phyloP scores from a whole-genome alignment of 2,113 vertebrate genomes.

The Picathartes gymnocephalus region DNA sequence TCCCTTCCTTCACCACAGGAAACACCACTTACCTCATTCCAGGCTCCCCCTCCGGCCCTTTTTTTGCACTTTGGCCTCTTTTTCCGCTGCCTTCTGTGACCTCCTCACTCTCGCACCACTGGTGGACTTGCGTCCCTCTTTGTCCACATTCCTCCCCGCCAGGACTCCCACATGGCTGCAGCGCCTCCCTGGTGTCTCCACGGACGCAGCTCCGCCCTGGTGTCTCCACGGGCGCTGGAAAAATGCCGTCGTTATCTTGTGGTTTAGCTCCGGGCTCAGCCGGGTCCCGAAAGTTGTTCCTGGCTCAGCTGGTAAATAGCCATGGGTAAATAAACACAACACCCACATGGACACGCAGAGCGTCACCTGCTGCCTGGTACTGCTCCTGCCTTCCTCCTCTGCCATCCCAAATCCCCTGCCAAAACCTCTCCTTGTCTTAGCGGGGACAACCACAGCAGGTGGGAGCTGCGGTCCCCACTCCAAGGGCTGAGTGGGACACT shows the following conservation, averaged over 20 bases:
- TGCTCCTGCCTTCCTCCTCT: not conserved
- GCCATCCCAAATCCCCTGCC: not conserved
- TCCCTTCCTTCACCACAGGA: not conserved
- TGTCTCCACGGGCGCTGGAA: rapidly evolving
- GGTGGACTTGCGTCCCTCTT: not conserved
- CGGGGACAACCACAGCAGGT: too few species aligned
- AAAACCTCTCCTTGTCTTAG: too few species aligned
- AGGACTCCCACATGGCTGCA: rapidly evolving
- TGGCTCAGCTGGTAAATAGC: not conserved
- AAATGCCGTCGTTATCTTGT: rapidly evolving
- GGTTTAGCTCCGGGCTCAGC: not conserved
- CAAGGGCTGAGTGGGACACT: not conserved
- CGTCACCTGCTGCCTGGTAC: not conserved
- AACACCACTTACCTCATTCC: not conserved
- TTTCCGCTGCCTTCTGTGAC: not conserved
- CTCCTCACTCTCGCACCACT: rapidly evolving
- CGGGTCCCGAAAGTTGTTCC: rapidly evolving
- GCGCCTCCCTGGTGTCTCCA: not conserved
- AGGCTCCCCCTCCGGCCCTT: not conserved
- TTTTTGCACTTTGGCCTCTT: not conserved
- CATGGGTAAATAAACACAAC: not conserved
- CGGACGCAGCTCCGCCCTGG: not conserved
- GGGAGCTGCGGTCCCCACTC: not conserved
- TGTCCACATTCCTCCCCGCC: rapidly evolving
- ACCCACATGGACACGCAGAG: rapidly evolving